phyloP scores from a whole-genome alignment of 2,113 vertebrate genomes.

The Oreocharis arfaki region DNA sequence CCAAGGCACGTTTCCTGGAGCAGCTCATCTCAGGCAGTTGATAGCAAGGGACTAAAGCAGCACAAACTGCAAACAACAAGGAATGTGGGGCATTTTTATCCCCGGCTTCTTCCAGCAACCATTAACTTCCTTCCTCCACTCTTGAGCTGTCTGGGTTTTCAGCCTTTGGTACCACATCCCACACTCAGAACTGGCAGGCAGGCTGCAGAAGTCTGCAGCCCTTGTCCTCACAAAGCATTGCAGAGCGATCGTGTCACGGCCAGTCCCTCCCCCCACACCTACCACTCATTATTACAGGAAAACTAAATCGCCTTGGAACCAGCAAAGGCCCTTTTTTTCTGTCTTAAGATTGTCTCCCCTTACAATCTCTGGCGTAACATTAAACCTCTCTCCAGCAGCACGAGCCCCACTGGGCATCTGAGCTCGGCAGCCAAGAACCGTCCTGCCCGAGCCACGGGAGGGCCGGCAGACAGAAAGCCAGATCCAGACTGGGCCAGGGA shows the following conservation, averaged over 20 bases:
- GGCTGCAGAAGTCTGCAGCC: not conserved
- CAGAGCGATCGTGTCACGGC: not conserved
- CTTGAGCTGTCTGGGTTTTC: not conserved
- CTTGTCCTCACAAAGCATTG: not conserved
- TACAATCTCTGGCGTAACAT: not conserved
- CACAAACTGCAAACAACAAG: not conserved
- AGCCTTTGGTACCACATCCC: not conserved
- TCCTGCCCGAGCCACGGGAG: not conserved
- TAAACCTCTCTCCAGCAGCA: not conserved
- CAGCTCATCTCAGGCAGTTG: not conserved
- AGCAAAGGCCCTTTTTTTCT: not conserved
- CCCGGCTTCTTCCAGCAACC: not conserved
- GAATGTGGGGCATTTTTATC: not conserved
- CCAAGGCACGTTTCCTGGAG: not conserved
- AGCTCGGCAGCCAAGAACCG: not conserved
- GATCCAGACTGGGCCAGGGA: not conserved
- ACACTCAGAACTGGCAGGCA: fast-evolving
- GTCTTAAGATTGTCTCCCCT: not conserved
- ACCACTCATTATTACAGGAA: not conserved
- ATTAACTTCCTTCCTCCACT: not conserved
- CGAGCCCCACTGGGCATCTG: not conserved
- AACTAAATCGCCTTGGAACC: not conserved
- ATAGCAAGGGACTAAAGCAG: not conserved
- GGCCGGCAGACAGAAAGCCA: not conserved
- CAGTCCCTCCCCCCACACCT: not conserved